Evolutionary conservation across 2,113 vertebrate genomes (phyloP).

Genomic region (Mohoua ochrocephala): DNA sequence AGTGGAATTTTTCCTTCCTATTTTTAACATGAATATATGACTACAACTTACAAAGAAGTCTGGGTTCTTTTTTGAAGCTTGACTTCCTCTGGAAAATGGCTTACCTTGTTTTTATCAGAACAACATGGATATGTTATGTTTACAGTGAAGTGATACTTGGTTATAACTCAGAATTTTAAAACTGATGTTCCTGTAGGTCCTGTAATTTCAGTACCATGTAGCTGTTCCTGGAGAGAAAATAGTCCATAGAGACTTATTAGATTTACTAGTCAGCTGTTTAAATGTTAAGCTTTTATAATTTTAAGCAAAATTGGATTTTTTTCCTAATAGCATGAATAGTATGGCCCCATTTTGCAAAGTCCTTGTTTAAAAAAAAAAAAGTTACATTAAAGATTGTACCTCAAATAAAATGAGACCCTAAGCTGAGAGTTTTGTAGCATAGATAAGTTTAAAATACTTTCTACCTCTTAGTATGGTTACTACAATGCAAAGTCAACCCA

Average conservation of each 20-base stretch:
- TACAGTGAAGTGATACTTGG: neutral
- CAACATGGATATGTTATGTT: rapidly evolving
- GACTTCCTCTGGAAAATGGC: neutral
- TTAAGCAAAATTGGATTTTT: neutral
- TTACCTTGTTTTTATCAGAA: neutral
- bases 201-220: neutral
- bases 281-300: neutral
- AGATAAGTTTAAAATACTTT: neutral
- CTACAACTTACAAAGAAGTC: neutral
- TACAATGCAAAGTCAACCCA: neutral
- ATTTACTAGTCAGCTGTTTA: neutral
- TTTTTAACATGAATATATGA: neutral
- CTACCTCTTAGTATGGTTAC: neutral
- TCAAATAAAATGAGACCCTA: neutral
- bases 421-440: neutral
- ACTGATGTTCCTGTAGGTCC: neutral
- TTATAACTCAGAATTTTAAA: neutral
- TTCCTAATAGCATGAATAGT: neutral
- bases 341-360: neutral
- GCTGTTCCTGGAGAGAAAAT: neutral
- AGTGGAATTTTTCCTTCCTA: neutral
- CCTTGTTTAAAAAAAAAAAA: neutral
- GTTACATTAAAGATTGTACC: neutral
- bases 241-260: neutral
- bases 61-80: neutral